Base-by-base conservation (phyloP, 1,140 invertebrate genomes). In the Trichonephila clavata region DNA sequence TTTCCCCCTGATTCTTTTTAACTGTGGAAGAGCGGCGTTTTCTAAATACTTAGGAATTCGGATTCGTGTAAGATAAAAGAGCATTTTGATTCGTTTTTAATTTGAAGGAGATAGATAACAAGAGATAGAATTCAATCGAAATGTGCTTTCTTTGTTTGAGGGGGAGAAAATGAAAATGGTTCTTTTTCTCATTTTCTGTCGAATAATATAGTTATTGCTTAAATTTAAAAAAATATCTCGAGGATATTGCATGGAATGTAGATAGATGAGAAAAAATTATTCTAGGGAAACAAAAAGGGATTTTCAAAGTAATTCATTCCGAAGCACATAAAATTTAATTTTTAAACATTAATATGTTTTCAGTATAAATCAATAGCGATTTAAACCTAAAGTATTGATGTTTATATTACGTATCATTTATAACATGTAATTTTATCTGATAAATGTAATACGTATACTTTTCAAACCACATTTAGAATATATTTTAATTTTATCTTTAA, bases 21-120 rank as follows among this genome's bases (percentile, higher is more conserved):
- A 50, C 43, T 24, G 65, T 39, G 39, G 60, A 90, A 63, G 57
- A 91, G 27, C 24, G 90, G 27, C n/a, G 81, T 86, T 71, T 84
- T 92, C 91, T 92, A 92, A 92, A 92, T 92, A 86, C 81, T 77
- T 63, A 91, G 80, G 80, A 63, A 91, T 84, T 83, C 90, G 86
- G 80, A 91, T 91, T 86, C 43, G 14, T 8, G 14, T 63, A 21
- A n/a, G 21, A 86, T 86, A 87, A 93, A 81, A 86, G 83, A 32
- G 32, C 63, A n/a, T 93, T 89, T 87, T 93, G 84, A 93, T 93
- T 88, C 84, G 86, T 93, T 93, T 93, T 93, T 93, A 93, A 93
- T 93, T 93, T 93, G 57, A 88, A 87, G 80, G 84, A 61, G 84
- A 80, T 13, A 6, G 68, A 93, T 63, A 93, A 87, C 57, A 65